phyloP scores from a whole-genome alignment of 2,797 vertebrate species.

The Acanthornis magna region DNA sequence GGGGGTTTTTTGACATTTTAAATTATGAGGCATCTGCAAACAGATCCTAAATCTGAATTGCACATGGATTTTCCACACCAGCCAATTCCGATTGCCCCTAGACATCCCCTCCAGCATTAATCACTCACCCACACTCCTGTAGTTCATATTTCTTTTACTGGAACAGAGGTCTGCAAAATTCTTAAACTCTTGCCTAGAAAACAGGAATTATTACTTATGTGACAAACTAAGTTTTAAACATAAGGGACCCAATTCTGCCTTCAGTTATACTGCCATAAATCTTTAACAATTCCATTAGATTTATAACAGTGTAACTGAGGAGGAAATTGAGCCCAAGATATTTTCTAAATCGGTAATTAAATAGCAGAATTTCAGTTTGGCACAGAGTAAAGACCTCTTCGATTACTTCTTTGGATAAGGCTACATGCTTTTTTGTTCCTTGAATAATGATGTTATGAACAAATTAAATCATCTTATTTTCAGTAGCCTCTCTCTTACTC shows the following conservation, averaged over 20 bases:
- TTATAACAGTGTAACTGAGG: constrained; percentile 36
- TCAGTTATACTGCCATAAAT: constrained; percentile 57
- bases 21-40: constrained; percentile 47
- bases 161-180: constrained; percentile 51
- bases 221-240: constrained; percentile 64
- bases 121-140: constrained; percentile 37
- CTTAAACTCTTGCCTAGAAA: constrained; percentile 59
- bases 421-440: constrained; percentile 1
- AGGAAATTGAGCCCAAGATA: constrained; percentile 54
- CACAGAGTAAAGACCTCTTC: constrained; percentile 26
- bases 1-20: constrained; percentile 26
- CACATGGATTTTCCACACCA: constrained; percentile 49
- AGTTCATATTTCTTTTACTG: constrained; percentile 58
- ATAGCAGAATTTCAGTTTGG: constrained; percentile 52
- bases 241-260: constrained; percentile 58
- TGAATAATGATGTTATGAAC: not conserved
- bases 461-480: constrained; percentile 40
- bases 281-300: constrained; percentile 50
- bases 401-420: constrained; percentile 43
- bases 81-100: constrained; percentile 20
- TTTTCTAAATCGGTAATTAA: constrained; percentile 62
- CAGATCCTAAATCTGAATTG: constrained; percentile 33
- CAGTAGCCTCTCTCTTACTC: not conserved
- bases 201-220: constrained; percentile 47
- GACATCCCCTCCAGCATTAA: not conserved